Percentiles rank a stretch among this genome's conserved stretches.
phyloP scores from a whole-genome alignment of 2,888 invertebrate genomes.

The Actias luna region DNA sequence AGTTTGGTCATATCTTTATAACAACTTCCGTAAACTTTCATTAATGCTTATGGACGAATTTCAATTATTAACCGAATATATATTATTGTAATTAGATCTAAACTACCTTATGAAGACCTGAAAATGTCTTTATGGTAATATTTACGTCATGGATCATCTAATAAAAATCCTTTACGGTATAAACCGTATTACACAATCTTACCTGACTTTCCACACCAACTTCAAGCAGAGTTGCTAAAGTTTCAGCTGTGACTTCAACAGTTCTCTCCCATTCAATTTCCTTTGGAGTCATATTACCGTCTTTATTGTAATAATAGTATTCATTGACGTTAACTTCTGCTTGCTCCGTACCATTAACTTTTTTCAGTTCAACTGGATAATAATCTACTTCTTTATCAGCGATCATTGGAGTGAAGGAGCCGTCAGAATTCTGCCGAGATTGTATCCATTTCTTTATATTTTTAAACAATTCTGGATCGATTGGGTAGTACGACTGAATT shows the following conservation, averaged over 20 bases:
- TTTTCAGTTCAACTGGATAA: constrained; percentile 67
- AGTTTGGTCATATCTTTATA: too few relatives aligned
- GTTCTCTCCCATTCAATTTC: constrained; percentile 78
- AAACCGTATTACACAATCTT: too few relatives aligned
- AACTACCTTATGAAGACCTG: too few relatives aligned
- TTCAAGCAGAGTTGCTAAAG: constrained; percentile 82
- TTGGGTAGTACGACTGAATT: constrained; percentile 82
- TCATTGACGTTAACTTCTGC: constrained; percentile 72
- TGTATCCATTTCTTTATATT: constrained; percentile 84
- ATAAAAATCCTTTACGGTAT: too few relatives aligned
- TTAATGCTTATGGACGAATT: too few relatives aligned
- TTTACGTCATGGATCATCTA: too few relatives aligned
- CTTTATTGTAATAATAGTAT: constrained; percentile 75
- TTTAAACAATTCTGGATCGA: constrained; percentile 83
- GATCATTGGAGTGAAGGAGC: constrained; percentile 81
- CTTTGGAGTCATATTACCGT: constrained; percentile 76
- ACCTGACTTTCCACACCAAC: constrained; percentile 83
- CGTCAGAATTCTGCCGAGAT: constrained; percentile 81
- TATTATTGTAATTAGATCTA: too few relatives aligned
- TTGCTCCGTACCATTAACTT: constrained; percentile 55
- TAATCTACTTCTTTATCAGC: constrained; percentile 82
- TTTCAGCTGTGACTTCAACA: constrained; percentile 84
- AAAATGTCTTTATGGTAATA: constrained; percentile 1
- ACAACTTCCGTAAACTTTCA: too few relatives aligned
- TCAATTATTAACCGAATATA: too few relatives aligned